Percentiles rank a stretch among this genome's conserved stretches.
phyloP scores from a whole-genome alignment of 2,888 invertebrate genomes.

The Galeopsomyia nigrocyanea region DNA sequence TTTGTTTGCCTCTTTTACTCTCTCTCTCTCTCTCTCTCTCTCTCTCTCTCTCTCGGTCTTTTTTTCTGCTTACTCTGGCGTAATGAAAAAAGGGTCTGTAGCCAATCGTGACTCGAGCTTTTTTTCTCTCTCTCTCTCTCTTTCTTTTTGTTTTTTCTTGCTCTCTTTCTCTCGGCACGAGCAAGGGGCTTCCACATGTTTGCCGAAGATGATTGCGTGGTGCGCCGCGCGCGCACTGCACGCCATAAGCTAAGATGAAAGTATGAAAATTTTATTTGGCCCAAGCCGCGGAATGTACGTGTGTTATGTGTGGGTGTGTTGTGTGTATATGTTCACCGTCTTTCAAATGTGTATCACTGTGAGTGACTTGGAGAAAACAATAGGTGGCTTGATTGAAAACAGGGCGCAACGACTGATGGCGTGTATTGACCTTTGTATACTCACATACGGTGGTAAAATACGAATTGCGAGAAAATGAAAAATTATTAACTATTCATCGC shows the following conservation, averaged over 20 bases:
- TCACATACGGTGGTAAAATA: no score
- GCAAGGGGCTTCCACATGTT: slow-evolving; percentile 12
- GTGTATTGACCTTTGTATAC: no score
- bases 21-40: not conserved
- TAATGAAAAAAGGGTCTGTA: slow-evolving; percentile 15
- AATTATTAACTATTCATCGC: no score
- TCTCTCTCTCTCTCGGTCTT: not conserved
- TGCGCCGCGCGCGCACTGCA: not conserved
- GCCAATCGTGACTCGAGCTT: not conserved
- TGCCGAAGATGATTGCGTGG: slow-evolving; percentile 36
- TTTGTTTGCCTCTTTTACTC: slow-evolving; percentile 8
- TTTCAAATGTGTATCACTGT: no score
- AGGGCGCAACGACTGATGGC: no score
- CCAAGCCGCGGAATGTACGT: no score
- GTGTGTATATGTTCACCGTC: no score
- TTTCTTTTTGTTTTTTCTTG: slow-evolving; percentile 1
- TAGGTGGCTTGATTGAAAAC: no score
- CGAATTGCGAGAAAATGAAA: no score
- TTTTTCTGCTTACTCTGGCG: not conserved
- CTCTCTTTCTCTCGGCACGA: not conserved
- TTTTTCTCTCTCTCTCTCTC: not conserved
- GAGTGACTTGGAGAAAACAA: no score
- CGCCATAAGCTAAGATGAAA: slow-evolving; percentile 31
- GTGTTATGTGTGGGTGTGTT: no score
- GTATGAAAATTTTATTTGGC: slow-evolving; percentile 39